These are phyloP conservation scores for Azemiops feae DNA, from an alignment of 2,113 vertebrate species.

Conservation along the genomic window DNA sequence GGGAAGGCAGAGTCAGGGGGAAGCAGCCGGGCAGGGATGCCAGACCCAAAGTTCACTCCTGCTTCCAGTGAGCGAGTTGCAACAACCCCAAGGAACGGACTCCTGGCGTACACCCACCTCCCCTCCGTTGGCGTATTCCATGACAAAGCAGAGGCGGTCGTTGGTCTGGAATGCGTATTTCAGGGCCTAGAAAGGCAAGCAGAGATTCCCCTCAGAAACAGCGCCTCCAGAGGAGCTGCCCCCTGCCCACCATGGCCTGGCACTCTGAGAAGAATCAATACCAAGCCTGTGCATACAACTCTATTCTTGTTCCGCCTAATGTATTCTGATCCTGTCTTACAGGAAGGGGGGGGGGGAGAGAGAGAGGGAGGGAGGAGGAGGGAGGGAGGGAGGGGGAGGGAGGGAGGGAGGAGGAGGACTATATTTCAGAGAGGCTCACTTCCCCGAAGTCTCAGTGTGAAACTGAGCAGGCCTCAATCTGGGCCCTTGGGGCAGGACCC, in stretches of 20 bases:
- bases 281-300: neutral
- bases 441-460: neutral
- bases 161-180: constrained; percentile 96
- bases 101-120: constrained; percentile 72
- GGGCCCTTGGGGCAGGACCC: neutral
- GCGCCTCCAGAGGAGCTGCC: neutral
- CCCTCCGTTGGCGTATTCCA: constrained; percentile 95
- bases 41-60: neutral
- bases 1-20: neutral
- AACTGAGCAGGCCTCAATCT: neutral
- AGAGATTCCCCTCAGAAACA: neutral
- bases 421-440: neutral
- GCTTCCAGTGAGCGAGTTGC: neutral
- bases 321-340: neutral
- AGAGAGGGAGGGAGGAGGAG: neutral
- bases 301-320: neutral
- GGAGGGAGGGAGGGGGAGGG: neutral
- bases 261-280: neutral
- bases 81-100: neutral
- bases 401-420: neutral
- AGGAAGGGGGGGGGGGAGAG: neutral
- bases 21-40: neutral
- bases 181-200: constrained; percentile 74
- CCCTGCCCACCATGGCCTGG: neutral
- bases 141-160: constrained; percentile 93